Base-by-base conservation (phyloP, 2,113 vertebrate species). In the Pelecanus crispus region DNA sequence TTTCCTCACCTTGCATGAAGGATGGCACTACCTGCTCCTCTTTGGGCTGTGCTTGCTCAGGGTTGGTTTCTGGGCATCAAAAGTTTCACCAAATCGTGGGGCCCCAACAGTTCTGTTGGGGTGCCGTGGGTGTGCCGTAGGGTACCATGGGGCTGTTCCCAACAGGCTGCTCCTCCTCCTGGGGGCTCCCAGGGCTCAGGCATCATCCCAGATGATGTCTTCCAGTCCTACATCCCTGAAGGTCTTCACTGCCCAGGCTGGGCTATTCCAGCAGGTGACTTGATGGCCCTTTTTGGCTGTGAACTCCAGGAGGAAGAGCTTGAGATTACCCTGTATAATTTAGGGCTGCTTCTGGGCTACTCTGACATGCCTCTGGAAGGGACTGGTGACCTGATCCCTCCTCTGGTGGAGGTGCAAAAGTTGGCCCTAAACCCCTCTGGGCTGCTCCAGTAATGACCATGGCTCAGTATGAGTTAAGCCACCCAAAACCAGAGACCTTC, bases 21-120 rank as follows among this genome's bases (percentile, higher is more conserved):
- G 18, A 9, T 0, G 8, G 14, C 1, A 14, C 25, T 66, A 26
- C 44, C 32, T 0, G 0, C 59, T 40, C 25, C 52, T 80, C 24
- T 28, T 47, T 0, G 49, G 36, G 4, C 40, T 18, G 12, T 19
- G 34, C 62, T 49, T 34, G 52, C 26, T 58, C 16, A 17, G 11
- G 16, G 40, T 49, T 44, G 15, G 24, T n/a, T 49, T 56, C 42
- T 22, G n/a, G 18, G 42, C 40, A 73, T 36, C 32, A 49, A 65
- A 79, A 49, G 3, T 13, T 28, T 31, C 42, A 18, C 11, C 7
- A 7, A 31, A 34, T 34, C 9, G 1, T 18, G 7, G 10, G 20
- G 9, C 14, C 10, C 2, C 5, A 16, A 14, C 11, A 16, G 32
- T 8, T 58, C 55, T 52, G 36, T 50, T 1, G 2, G 7, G 7